phyloP scores from a whole-genome alignment of 2,888 invertebrate genomes.

The Noctua janthina region DNA sequence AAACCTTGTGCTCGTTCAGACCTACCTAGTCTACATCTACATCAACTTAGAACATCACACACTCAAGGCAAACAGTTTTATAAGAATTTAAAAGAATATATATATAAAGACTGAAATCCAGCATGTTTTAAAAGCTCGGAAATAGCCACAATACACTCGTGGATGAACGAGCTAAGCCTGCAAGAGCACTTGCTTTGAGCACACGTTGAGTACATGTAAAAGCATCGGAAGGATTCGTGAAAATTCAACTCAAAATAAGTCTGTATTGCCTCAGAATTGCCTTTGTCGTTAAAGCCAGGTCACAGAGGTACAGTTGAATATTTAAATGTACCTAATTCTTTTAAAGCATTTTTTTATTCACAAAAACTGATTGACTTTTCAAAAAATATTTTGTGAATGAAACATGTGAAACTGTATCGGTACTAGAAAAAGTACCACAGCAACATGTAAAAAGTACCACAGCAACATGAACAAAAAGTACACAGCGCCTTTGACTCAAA shows the following conservation, averaged over 20 bases:
- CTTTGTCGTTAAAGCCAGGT: not conserved
- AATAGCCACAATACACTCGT: conserved; percentile 13
- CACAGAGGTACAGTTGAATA: not conserved
- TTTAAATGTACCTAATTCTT: not conserved
- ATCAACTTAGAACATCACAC: not conserved
- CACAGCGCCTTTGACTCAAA: too few species aligned
- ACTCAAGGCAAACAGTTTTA: not conserved
- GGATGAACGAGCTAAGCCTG: conserved; percentile 2
- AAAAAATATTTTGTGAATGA: too few species aligned
- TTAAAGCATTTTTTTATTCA: not conserved
- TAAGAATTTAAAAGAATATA: not conserved
- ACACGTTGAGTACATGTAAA: conserved; percentile 10
- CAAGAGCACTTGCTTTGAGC: conserved; percentile 20
- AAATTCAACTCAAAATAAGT: not conserved
- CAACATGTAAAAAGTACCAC: too few species aligned
- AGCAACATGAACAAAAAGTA: too few species aligned
- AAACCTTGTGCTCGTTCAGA: not conserved
- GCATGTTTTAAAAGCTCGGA: not conserved
- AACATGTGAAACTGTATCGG: too few species aligned
- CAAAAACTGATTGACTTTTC: too few species aligned
- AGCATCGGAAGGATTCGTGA: conserved; percentile 1
- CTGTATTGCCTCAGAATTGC: not conserved
- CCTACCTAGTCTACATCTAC: not conserved
- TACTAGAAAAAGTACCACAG: too few species aligned
- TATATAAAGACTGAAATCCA: not conserved